Base-by-base conservation (phyloP, 1,140 invertebrate genomes). In the Drosophila nasuta region DNA sequence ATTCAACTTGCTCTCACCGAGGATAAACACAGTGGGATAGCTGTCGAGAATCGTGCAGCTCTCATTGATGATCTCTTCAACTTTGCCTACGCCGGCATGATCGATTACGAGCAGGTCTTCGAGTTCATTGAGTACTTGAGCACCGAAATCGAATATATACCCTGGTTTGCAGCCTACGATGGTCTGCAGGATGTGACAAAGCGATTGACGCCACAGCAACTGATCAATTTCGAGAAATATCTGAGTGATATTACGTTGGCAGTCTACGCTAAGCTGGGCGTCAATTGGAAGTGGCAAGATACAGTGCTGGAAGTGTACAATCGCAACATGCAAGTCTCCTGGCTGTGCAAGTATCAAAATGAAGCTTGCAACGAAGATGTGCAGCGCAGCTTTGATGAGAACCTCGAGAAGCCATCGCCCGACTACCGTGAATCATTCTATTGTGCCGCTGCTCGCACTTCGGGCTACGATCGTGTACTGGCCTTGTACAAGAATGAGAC, bases 61-160 rank as follows among this genome's bases (percentile, higher is more conserved):
- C 92, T 97, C 1, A 91, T 97, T 1, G 96, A 97, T 79, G 97
- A 97, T 91, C 93, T 95, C 1, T 95, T 96, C 59, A 95, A 95
- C 74, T 93, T 97, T 48, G 95, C 95, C 0, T 92, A 93, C 43
- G 94, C 93, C 54, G 94, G 93, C 33, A 88, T 93, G 13, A 71
- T 96, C n/a, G 54, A 92, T 17, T 95, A 95, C 46, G 72, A 77
- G 0, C 72, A 93, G 1, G 92, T 95, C 0, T 87, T 96, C 2
- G 62, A 93, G 28, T 80, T 94, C 3, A 80, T 93, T 3, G 85
- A 83, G 7, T 95, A 95, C 73, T 68, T 96, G 15, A 77, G 57
- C 0, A 76, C 79, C 1, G 95, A 96, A 71, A 75, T 71, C 0
- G 93, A 95, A 1, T 94, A 94, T 48, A 82, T 94, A 2, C 94